Evolutionary conservation across 2,113 vertebrate species (phyloP), one percentile per base, ranked within the genome.

Genomic region (Nematolebias whitei): DNA sequence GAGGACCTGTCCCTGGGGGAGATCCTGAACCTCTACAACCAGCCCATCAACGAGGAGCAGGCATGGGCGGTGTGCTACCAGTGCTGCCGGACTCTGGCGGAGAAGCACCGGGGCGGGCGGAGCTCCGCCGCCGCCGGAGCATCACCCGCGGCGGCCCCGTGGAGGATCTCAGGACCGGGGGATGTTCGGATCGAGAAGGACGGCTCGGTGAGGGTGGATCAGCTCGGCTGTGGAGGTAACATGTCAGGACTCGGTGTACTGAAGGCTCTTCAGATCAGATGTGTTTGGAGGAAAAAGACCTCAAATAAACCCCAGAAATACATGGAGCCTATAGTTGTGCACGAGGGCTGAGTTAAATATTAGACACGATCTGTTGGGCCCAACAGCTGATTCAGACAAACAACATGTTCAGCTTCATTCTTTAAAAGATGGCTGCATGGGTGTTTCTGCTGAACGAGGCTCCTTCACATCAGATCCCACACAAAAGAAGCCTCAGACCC

Each of bases 1-100:
- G 93, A 94, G 50, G 88, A 91, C 45, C 93, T 98, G 65, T 93
- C 92, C 29, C 82, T 98, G 90, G 95, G 94, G 67, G 91, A 98
- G 82, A 96, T 98, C 61, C 89, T 99, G 57, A 74, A 68, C 69
- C 94, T 98, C 2, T 99, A 98, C 75, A 94, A 89, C 76, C 96
- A 98, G 90, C 97, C 96, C 90, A 96, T 98, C 87, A 98, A 97
- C 63, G 97, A 99, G 90, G 96, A 99, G 91, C 97, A 98, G 92
- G 97, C 97, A 50, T 99, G 97, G 97, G 97, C 96, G 63, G 96
- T 99, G 54, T 99, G 96, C 69, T 98, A 94, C 88, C 96, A 99
- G 84, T 94, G 95, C 93, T 96, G 96, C 88, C 85, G 88, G 41
- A 90, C 87, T n/a, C 88, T 97, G 86, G 89, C 79, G 38, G 74